phyloP scores from a whole-genome alignment of 1,140 invertebrate genomes.

The Cyclina sinensis region DNA sequence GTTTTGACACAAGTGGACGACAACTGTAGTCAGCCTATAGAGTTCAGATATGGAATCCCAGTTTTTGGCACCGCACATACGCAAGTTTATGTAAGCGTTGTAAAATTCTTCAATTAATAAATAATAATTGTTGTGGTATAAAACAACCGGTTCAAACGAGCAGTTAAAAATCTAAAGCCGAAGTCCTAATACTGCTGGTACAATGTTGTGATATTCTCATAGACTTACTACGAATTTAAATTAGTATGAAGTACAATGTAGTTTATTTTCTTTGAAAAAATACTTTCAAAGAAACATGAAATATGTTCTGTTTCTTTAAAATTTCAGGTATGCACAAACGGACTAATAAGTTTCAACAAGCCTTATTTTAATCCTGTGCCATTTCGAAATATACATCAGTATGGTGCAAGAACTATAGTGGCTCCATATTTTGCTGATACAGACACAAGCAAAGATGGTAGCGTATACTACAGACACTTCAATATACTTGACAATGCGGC shows the following conservation, averaged over 20 bases:
- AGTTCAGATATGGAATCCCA: neutral
- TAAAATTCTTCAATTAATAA: too few species aligned
- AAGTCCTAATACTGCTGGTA: too few species aligned
- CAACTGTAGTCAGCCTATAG: neutral
- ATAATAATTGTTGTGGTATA: too few species aligned
- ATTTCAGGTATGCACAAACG: slow-evolving; percentile 20
- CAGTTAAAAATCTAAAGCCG: too few species aligned
- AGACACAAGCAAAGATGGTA: neutral
- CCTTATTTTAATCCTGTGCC: neutral
- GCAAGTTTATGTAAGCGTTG: neutral
- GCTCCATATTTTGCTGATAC: slow-evolving; percentile 11
- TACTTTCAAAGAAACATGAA: too few species aligned
- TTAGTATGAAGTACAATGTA: too few species aligned
- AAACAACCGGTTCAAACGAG: too few species aligned
- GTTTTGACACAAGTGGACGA: neutral
- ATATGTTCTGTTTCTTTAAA: neutral
- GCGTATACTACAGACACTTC: neutral
- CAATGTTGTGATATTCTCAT: too few species aligned
- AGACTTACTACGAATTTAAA: too few species aligned
- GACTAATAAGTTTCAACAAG: neutral
- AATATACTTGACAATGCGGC: neutral
- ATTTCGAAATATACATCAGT: neutral
- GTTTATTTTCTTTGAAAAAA: too few species aligned
- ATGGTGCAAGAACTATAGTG: neutral
- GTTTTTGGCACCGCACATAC: neutral